These are phyloP conservation scores for Spodoptera frugiperda DNA, from an alignment of 1,140 invertebrate genomes.

Conservation along the genomic window DNA sequence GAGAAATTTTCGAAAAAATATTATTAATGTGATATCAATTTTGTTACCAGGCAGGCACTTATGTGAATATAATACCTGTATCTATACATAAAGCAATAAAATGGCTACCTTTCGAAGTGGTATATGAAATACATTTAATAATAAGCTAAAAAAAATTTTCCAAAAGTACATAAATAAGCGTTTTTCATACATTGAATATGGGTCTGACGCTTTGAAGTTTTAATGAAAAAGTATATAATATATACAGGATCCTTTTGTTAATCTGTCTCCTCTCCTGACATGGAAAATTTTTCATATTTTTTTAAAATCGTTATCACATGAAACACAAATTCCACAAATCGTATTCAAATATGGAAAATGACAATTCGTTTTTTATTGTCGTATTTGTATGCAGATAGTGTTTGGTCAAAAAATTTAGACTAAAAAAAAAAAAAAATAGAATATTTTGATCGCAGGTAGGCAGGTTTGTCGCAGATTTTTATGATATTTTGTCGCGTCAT, in stretches of 20 bases:
- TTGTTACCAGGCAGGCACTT: too few species aligned
- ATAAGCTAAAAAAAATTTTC: conserved; percentile 1
- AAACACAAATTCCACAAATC: not conserved
- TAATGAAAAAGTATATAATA: conserved; percentile 18
- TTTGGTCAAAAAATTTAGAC: conserved; percentile 12
- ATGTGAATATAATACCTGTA: too few species aligned
- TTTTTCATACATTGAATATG: conserved; percentile 10
- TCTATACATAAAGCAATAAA: not conserved
- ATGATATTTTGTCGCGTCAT: not conserved
- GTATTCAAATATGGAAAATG: conserved; percentile 20
- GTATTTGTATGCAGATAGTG: conserved; percentile 13
- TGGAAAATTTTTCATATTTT: conserved; percentile 16
- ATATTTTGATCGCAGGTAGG: not conserved
- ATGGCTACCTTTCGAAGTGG: conserved; percentile 7
- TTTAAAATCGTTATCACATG: not conserved
- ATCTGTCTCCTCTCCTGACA: not conserved
- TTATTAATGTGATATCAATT: too few species aligned
- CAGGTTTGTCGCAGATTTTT: not conserved
- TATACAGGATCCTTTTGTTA: conserved; percentile 14
- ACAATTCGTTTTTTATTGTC: not conserved
- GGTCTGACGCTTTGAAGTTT: conserved; percentile 4
- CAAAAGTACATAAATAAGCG: conserved; percentile 3
- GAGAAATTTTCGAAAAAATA: too few species aligned
- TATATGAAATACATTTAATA: conserved; percentile 12
- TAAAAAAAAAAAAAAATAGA: conserved; percentile 7